These are phyloP conservation scores for Phalera bucephala DNA, from an alignment of 2,888 invertebrate species.

Conservation along the genomic window DNA sequence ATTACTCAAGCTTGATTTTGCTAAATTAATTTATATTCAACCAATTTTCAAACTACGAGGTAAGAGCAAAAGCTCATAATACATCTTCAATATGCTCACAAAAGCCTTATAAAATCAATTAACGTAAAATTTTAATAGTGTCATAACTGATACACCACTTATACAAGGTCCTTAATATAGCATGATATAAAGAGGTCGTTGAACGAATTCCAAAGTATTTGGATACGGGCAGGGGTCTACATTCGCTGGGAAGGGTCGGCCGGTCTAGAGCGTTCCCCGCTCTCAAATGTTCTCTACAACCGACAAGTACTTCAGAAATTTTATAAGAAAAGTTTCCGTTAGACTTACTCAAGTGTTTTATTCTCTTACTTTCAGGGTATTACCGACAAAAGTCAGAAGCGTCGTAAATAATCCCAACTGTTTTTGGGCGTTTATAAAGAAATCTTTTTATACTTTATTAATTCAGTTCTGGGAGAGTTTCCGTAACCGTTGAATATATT, in stretches of 20 bases:
- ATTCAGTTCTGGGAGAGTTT: too few relatives aligned
- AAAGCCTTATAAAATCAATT: constrained; percentile 32
- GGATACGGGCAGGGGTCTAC: constrained; percentile 16
- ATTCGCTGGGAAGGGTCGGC: constrained; percentile 9
- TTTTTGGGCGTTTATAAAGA: constrained; percentile 4
- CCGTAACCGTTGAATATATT: neutral
- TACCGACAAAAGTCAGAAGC: constrained; percentile 17
- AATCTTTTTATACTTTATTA: constrained; percentile 4
- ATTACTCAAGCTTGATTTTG: too few relatives aligned
- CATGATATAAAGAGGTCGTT: constrained; percentile 8
- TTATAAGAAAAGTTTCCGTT: constrained; percentile 33
- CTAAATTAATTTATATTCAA: too few relatives aligned
- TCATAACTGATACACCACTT: constrained; percentile 27
- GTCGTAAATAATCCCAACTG: constrained; percentile 21
- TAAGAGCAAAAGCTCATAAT: too few relatives aligned
- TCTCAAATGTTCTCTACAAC: constrained; percentile 12
- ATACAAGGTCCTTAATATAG: constrained; percentile 17
- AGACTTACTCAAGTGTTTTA: constrained; percentile 26
- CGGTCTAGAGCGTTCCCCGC: constrained; percentile 5
- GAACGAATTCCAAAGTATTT: constrained; percentile 15
- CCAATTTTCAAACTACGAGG: too few relatives aligned
- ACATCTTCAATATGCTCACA: neutral
- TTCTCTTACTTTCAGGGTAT: constrained; percentile 23
- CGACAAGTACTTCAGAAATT: constrained; percentile 29
- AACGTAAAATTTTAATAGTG: constrained; percentile 30